Evolutionary conservation across 1,140 invertebrate species (phyloP), one percentile per base, ranked within the genome.

Genomic region (Halictus rubicundus): DNA sequence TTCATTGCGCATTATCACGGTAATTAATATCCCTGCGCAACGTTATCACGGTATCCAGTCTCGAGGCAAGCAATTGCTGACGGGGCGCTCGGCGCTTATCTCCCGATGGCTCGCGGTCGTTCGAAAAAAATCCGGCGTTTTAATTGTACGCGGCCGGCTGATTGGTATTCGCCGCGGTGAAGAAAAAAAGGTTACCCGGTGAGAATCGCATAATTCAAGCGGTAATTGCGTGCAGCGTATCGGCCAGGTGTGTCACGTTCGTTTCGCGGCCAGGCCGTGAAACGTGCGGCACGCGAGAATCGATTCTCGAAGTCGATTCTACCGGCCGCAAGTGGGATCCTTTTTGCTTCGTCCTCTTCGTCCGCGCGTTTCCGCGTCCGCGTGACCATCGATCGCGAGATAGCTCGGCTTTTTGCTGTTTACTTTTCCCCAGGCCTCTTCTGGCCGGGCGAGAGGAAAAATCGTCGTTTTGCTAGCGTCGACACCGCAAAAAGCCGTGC

Each of bases 11-110:
- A 32, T 69, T 82, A 78, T 84, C 82, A 46, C 14, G 1, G 21
- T 46, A 83, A 84, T 79, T 74, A 83, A 83, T 79, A 63, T 73
- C 10, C 59, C 23, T 27, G 32, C 64, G 32, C 64, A 27, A 83
- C 71, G 2, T 70, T 79, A 82, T 83, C 73, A 74, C 65, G 19
- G 9, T 49, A 21, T 61, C 6, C 42, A 66, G 42, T 19, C 57
- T 27, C 54, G 19, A 12, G 54, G 52, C 23, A 49, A 10, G 27
- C 27, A n/a, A 42, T 42, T 73, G 69, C 32, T 59, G 75, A 83
- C 68, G 65, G 25, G 10, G 37, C 75, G 46, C 46, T 27, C 59
- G 12, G 14, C 4, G 21, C 10, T 57, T 64, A 25, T 65, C 61
- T 76, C 23, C 4, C 1, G 16, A 14, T 12, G 10, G 46, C 12